A percentile compares a stretch with the other conserved stretches of the same genome.
These are phyloP conservation scores for Neopelma chrysocephalum DNA, from an alignment of 2,797 vertebrate species.

Conservation along the genomic window DNA sequence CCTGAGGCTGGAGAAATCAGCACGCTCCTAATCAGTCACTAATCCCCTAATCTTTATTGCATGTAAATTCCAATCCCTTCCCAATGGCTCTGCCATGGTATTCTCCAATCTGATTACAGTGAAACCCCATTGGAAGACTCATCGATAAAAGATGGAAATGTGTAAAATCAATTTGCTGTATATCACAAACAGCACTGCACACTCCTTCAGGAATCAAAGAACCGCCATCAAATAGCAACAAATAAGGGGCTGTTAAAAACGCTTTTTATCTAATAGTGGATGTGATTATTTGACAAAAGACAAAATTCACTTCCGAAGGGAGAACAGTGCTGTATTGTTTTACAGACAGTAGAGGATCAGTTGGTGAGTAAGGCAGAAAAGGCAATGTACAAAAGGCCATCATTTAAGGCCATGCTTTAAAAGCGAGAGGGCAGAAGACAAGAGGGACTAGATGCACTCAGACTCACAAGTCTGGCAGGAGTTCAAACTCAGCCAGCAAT, in stretches of 20 bases:
- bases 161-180: constrained; percentile 7
- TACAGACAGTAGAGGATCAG: neutral
- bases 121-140: neutral
- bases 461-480: neutral
- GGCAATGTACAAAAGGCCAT: fast-evolving
- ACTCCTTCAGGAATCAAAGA: neutral
- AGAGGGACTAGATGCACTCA: neutral
- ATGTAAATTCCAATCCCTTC: constrained; percentile 12
- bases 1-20: constrained; percentile 25
- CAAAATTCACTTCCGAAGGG: neutral
- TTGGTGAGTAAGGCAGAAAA: neutral
- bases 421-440: neutral
- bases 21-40: neutral
- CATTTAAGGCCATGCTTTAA: neutral
- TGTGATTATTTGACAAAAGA: neutral
- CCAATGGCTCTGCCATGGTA: neutral
- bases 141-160: neutral
- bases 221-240: neutral
- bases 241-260: neutral
- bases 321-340: neutral
- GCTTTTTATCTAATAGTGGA: neutral
- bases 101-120: neutral
- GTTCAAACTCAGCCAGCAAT: neutral
- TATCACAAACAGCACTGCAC: neutral
- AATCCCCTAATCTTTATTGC: constrained; percentile 59